Conservation (phyloP, 2,888 invertebrate genomes). For the Rhabditoides inermis region DNA sequence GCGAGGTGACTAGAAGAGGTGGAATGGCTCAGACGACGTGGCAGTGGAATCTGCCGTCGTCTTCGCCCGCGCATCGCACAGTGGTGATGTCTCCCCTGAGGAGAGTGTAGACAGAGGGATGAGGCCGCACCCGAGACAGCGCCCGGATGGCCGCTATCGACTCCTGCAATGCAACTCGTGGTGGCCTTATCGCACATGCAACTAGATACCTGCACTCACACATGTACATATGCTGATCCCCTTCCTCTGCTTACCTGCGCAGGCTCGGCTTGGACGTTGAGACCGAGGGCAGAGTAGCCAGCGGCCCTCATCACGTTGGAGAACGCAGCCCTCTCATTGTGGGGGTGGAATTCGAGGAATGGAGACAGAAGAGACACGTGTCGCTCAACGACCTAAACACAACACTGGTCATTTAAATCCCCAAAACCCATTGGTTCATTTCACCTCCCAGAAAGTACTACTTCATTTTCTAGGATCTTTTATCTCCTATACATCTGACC, state of each 20-base stretch:
- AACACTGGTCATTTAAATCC: background rate
- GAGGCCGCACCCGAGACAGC: too few relatives aligned
- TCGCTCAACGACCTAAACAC: conserved; percentile 24
- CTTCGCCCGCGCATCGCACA: conserved; percentile 1
- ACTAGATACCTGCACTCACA: too few relatives aligned
- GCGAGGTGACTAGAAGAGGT: too few relatives aligned
- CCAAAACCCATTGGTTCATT: background rate
- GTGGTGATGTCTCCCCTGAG: conserved; percentile 2
- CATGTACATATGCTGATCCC: too few relatives aligned
- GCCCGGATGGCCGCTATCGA: too few relatives aligned
- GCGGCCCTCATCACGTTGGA: conserved; percentile 25
- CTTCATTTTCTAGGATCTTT: too few relatives aligned
- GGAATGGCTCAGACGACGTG: too few relatives aligned
- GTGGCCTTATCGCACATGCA: too few relatives aligned
- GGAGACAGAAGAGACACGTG: conserved; percentile 22
- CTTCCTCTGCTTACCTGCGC: too few relatives aligned
- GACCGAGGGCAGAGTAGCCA: conserved; percentile 24
- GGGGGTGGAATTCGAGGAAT: conserved; percentile 14
- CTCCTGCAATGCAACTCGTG: too few relatives aligned
- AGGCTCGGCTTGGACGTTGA: conserved; percentile 14
- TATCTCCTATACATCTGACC: too few relatives aligned
- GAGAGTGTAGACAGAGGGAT: too few relatives aligned
- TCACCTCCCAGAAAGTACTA: conserved; percentile 7
- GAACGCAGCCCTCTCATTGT: conserved; percentile 12
- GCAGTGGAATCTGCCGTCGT: conserved; percentile 1